Percentiles rank a stretch among this genome's conserved stretches.
These are phyloP conservation scores for Limosa lapponica DNA, from an alignment of 2,797 vertebrate species.

Conservation along the genomic window DNA sequence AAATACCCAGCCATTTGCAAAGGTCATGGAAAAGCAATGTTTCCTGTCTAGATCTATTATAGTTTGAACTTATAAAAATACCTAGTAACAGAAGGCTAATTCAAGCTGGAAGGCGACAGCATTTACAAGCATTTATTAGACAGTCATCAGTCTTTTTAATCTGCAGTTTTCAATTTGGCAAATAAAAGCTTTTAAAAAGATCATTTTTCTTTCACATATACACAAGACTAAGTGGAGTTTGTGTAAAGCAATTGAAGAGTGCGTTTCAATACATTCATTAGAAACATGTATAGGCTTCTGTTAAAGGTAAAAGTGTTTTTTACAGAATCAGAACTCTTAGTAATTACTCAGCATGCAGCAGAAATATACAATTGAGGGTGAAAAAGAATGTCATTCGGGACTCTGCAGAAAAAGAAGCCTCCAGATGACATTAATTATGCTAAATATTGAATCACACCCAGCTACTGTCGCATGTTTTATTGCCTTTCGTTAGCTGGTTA, in stretches of 20 bases:
- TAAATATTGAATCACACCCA: constrained; percentile 55
- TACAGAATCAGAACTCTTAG: constrained; percentile 1
- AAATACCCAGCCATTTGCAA: not conserved
- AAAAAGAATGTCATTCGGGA: constrained; percentile 16
- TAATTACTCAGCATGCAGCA: constrained; percentile 35
- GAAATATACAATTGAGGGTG: constrained; percentile 19
- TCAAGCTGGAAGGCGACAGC: not conserved
- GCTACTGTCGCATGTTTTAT: constrained; percentile 8
- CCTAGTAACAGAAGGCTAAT: not conserved
- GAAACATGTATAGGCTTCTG: not conserved
- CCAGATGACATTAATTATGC: constrained; percentile 54
- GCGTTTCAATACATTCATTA: not conserved
- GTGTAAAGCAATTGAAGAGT: not conserved
- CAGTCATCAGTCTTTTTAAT: not conserved
- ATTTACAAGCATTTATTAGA: not conserved
- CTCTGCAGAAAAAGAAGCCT: constrained; percentile 44
- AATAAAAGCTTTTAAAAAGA: constrained; percentile 7
- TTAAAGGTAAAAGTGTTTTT: constrained; percentile 20
- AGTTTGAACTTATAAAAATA: not conserved
- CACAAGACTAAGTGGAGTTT: not conserved
- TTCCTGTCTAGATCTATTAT: not conserved
- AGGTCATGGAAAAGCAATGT: not conserved
- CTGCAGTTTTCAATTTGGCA: constrained; percentile 5
- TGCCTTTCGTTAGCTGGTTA: constrained; percentile 51
- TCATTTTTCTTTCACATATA: not conserved